Conservation (phyloP, 2,888 invertebrate species). For the Luperina nickerlii region DNA sequence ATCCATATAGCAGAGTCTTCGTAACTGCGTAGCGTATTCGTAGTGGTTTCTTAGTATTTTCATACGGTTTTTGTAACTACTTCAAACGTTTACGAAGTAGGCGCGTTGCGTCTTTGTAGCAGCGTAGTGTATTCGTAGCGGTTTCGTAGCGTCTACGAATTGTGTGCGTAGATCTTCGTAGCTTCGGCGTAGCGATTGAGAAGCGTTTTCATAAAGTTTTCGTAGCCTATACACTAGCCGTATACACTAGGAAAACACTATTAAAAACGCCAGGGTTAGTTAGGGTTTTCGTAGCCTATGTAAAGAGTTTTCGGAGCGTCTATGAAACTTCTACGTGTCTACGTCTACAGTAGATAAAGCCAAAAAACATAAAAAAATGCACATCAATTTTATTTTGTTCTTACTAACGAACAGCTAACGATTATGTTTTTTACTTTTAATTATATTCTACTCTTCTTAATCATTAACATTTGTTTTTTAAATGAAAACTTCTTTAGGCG, state of each 20-base stretch:
- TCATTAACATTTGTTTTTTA: neutral
- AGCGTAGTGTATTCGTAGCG: neutral
- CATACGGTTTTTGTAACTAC: neutral
- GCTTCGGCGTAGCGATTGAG: neutral
- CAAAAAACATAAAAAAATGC: neutral
- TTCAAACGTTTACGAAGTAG: neutral
- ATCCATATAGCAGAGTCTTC: too few species aligned
- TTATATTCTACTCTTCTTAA: neutral
- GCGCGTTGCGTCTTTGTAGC: neutral
- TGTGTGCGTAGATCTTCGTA: neutral
- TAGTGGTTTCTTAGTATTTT: neutral
- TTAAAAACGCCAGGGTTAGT: neutral
- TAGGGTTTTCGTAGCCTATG: too few species aligned
- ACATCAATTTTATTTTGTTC: neutral
- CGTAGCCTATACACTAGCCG: too few species aligned
- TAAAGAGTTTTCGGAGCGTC: neutral
- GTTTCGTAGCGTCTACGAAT: neutral
- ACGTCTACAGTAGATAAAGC: neutral
- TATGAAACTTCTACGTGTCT: neutral
- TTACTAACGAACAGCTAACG: neutral
- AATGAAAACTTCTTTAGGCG: too few species aligned
- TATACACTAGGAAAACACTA: too few species aligned
- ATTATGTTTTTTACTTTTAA: neutral
- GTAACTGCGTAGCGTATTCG: neutral
- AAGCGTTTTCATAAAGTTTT: neutral